Evolutionary conservation across 2,113 vertebrate species (phyloP).

Genomic region (Pollachius pollachius): DNA sequence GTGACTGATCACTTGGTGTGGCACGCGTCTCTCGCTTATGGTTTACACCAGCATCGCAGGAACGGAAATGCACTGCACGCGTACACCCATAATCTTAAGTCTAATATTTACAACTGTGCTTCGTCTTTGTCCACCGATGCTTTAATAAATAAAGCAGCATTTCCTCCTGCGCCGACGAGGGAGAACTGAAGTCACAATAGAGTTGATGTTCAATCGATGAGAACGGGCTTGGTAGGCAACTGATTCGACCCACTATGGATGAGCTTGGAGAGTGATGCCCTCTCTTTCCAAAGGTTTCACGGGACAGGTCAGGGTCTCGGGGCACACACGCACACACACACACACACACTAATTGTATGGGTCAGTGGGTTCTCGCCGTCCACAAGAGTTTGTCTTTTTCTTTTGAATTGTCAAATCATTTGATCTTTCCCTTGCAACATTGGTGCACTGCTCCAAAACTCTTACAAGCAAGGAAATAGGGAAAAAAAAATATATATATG

Average conservation of each 20-base stretch:
- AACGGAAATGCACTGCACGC: slow-evolving; percentile 48
- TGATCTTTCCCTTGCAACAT: slow-evolving; percentile 43
- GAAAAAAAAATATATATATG: slow-evolving; percentile 8
- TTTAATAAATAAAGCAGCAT: slow-evolving; percentile 58
- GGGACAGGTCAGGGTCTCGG: slow-evolving; percentile 36
- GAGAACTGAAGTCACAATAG: slow-evolving; percentile 45
- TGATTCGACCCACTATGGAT: slow-evolving; percentile 44
- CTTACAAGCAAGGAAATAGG: slow-evolving; percentile 33
- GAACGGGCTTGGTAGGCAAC: slow-evolving; percentile 51
- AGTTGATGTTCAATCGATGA: slow-evolving; percentile 47
- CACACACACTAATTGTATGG: slow-evolving; percentile 23
- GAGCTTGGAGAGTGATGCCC: slow-evolving; percentile 46
- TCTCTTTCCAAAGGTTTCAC: slow-evolving; percentile 44
- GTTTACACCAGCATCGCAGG: slow-evolving; percentile 42
- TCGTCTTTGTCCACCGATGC: slow-evolving; percentile 44
- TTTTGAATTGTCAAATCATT: slow-evolving; percentile 51
- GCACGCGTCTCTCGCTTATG: slow-evolving; percentile 41
- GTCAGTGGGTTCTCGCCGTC: slow-evolving; percentile 50
- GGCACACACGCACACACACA: slow-evolving; percentile 26
- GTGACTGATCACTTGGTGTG: slow-evolving; percentile 39
- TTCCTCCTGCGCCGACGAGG: slow-evolving; percentile 51
- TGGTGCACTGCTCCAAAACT: slow-evolving; percentile 19
- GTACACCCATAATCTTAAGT: slow-evolving; percentile 36
- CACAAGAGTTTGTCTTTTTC: slow-evolving; percentile 27
- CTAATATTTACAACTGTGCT: slow-evolving; percentile 58